Conservation (phyloP, 2,888 invertebrate genomes). For the Caenorhabditis zanzibari region DNA sequence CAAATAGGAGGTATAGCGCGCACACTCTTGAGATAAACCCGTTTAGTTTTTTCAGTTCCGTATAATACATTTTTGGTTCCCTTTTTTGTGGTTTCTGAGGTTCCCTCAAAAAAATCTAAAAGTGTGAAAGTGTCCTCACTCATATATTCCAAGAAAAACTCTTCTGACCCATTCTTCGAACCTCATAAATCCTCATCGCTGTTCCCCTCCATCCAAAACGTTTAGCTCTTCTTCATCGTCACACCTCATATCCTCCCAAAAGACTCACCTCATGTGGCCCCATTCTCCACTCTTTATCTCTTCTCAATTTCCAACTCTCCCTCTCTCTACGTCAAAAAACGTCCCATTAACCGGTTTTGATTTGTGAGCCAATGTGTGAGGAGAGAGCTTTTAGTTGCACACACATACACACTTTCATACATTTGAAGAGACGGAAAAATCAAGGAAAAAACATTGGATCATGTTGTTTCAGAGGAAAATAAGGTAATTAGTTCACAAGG, state of each 20-base stretch:
- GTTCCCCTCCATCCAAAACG: neutral
- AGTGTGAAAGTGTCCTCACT: too few relatives aligned
- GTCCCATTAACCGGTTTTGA: conserved; percentile 55
- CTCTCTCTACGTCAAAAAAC: conserved; percentile 20
- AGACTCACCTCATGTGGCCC: conserved; percentile 10
- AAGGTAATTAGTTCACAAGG: too few relatives aligned
- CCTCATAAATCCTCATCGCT: neutral
- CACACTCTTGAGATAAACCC: too few relatives aligned
- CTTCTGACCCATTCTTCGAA: neutral
- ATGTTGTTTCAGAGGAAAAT: neutral
- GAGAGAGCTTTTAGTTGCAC: conserved; percentile 30
- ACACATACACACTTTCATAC: conserved; percentile 1
- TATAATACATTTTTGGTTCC: too few relatives aligned
- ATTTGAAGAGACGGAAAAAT: too few relatives aligned
- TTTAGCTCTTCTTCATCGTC: neutral
- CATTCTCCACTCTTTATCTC: neutral
- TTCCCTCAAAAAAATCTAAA: too few relatives aligned
- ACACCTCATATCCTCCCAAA: too few relatives aligned
- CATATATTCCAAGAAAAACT: neutral
- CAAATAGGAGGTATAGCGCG: too few relatives aligned
- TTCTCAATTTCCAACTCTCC: neutral
- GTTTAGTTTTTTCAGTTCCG: too few relatives aligned
- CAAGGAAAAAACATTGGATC: neutral
- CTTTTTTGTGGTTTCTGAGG: too few relatives aligned
- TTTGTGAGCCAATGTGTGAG: neutral